Percentiles rank a stretch among this genome's conserved stretches.
Evolutionary conservation across 2,113 vertebrate genomes (phyloP).

Genomic region (Nycticebus coucang): DNA sequence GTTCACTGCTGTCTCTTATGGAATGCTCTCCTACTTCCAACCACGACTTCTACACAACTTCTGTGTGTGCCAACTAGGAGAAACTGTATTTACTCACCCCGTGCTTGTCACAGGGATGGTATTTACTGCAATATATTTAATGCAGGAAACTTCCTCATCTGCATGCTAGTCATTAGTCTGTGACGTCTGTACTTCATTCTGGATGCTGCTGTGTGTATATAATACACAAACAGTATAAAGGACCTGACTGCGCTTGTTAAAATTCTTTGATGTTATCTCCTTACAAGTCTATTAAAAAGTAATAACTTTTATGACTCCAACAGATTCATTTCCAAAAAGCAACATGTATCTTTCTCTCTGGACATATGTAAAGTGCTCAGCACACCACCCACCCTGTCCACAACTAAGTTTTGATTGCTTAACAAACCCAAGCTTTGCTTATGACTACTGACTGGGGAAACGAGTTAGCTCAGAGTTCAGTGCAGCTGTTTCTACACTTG

Average conservation of each 20-base stretch:
- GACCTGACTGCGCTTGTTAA: background rate
- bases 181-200: background rate
- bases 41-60: background rate
- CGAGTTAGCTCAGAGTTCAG: background rate
- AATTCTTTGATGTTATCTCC: background rate
- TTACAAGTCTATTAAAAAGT: background rate
- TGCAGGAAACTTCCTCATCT: background rate
- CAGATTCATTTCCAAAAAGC: background rate
- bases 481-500: background rate
- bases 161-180: background rate
- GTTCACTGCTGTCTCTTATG: background rate
- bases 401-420: no score
- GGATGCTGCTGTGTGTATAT: background rate
- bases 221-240: background rate
- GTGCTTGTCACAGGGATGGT: background rate
- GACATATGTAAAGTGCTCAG: background rate
- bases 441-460: background rate
- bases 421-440: background rate
- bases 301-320: background rate
- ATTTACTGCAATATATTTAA: background rate
- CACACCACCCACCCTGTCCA: rapidly evolving
- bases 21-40: background rate
- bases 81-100: background rate
- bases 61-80: background rate
- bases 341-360: background rate